A percentile compares a stretch with the other conserved stretches of the same genome.
These are phyloP conservation scores for Gavia stellata DNA, from an alignment of 2,113 vertebrate species.

Conservation along the genomic window DNA sequence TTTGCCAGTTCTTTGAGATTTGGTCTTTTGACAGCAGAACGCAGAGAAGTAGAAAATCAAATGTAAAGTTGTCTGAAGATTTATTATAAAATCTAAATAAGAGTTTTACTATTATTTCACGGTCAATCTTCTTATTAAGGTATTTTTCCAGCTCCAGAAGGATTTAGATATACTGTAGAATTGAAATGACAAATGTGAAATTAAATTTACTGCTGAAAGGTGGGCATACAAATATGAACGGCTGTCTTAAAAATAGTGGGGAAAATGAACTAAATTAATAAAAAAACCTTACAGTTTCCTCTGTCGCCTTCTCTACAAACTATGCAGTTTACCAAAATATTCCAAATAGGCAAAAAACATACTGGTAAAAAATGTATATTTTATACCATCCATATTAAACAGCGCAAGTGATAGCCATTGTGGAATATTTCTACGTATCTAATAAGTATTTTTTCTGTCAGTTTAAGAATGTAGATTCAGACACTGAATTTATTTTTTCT, in stretches of 20 bases:
- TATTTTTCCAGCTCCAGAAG: not conserved
- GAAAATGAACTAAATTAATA: not conserved
- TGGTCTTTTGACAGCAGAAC: not conserved
- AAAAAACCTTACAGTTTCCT: not conserved
- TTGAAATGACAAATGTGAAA: not conserved
- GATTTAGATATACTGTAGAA: not conserved
- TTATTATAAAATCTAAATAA: not conserved
- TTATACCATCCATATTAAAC: not conserved
- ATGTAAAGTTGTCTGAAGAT: not conserved
- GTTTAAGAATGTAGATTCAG: not conserved
- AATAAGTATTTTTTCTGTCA: not conserved
- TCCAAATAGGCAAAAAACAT: not conserved
- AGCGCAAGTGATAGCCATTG: not conserved
- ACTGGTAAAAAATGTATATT: not conserved
- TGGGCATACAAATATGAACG: not conserved
- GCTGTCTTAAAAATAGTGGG: not conserved
- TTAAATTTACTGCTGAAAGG: not conserved
- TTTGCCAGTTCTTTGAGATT: not conserved
- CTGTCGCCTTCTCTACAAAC: not conserved
- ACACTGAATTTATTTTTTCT: not conserved
- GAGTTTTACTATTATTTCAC: not conserved
- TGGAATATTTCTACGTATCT: not conserved
- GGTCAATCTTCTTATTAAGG: not conserved
- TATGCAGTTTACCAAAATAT: not conserved
- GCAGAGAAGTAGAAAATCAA: not conserved